Base-by-base conservation (phyloP, 2,797 vertebrate species). In the Lagothrix lagotricha region DNA sequence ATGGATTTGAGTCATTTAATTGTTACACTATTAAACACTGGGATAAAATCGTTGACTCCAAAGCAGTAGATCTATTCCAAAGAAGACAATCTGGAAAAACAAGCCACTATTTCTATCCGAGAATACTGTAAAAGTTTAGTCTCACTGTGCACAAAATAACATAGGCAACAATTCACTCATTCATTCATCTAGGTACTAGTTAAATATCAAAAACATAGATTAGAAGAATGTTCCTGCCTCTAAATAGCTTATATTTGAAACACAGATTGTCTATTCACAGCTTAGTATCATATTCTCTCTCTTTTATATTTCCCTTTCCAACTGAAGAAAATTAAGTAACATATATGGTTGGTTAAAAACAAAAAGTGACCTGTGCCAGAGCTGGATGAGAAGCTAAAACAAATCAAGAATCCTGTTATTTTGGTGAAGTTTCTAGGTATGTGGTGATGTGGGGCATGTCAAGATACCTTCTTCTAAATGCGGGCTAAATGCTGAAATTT, bases 1-100 rank as follows among this genome's bases (percentile, higher is more conserved):
- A 91, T 0, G 3, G 39, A 88, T 90, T 93, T 94, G 26, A 86
- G 36, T 67, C 87, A 2, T 44, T 97, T 97, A 97, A 81, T 77
- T 91, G 20, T 88, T 36, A 75, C 50, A 13, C 7, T 92, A 77
- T 10, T 57, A 58, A 91, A 3, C 75, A 77, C 7, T 86, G 7
- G 26, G 4, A 28, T 90, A 85, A 96, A 94, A 33, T 1, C 13
- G 96, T 4, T 12, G 64, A 79, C 7, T 82, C 72, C 81, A 5
- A 11, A 81, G 14, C 73, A 22, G 36, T n/a, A 48, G 75, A 30
- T 81, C 13, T 46, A 39, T 95, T 81, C 41, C 87, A 46, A 84
- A 36, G 0, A 46, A 64, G 52, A 67, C 30, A 58, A 0, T 70
- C 8, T 7, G 61, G 10, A 46, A 75, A 46, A 95, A 54, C 5